Base-by-base conservation (phyloP, 2,113 vertebrate species). In the Anhinga anhinga region DNA sequence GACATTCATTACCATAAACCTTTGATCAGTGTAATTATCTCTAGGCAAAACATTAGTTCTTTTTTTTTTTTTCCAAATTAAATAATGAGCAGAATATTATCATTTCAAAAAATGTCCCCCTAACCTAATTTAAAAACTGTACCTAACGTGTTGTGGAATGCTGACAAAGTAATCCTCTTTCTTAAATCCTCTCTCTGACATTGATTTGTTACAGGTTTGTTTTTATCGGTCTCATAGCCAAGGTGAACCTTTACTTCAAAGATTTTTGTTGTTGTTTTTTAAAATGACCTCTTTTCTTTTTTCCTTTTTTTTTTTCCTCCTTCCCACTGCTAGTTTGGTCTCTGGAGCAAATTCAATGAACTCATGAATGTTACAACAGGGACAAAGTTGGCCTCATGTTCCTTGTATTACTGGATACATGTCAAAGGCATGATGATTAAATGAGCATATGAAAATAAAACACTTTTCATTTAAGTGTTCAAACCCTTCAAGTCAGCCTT, bases 11-110 rank as follows among this genome's bases (percentile, higher is more conserved):
- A 93, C 74, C 85, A 93, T 85, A 91, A 90, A 82, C 55, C 84
- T 93, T 95, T 92, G 92, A 96, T 95, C 82, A 65, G 38, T 82
- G 81, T 85, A 90, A 90, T 94, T 93, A 83, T 88, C 78, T 92
- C 88, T 22, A 58, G 78, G 78, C 69, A 76, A 89, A 93, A 78
- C 70, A 65, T 71, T 34, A 62, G 55, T 20, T 27, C 8, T 36
- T 67, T 58, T 70, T 89, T 86, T 89, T 87, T 89, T 79, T 72
- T 36, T 73, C 38, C 38, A 40, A 82, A 94, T 76, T 88, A 88
- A 93, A 77, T 81, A 90, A 56, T 69, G 90, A 84, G 50, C 22
- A 70, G 14, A 40, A 77, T 79, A 88, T 79, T 53, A 72, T 70
- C 25, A 40, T 61, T 67, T 67, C 45, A 65, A 88, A 53, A 93